Evolutionary conservation across 2,113 vertebrate genomes (phyloP).

Genomic region (human (Homo sapiens)): DNA sequence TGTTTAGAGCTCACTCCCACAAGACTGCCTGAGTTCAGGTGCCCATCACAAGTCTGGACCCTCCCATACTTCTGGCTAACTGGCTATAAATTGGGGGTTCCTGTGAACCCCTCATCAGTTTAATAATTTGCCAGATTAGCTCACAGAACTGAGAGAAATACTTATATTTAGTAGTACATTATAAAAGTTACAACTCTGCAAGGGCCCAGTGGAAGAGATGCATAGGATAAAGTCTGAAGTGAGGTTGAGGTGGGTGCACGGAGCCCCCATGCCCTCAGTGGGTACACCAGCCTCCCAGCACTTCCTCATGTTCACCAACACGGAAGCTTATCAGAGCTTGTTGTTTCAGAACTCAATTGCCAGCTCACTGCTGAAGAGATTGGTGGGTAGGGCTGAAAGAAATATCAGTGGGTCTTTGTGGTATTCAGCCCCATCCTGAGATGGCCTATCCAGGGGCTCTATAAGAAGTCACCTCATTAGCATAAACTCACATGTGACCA

Average conservation of each 20-base stretch:
- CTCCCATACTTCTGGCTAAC: not conserved
- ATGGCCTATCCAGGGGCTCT: not conserved
- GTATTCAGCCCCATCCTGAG: not conserved
- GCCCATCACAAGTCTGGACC: no score
- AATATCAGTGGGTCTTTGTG: not conserved
- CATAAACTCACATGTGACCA: not conserved
- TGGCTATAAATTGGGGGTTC: not conserved
- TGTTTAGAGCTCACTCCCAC: not conserved
- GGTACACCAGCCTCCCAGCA: not conserved
- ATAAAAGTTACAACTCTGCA: not conserved
- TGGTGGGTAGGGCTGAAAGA: not conserved
- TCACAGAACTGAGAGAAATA: not conserved
- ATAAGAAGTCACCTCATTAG: no score
- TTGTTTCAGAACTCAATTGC: not conserved
- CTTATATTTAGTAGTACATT: not conserved
- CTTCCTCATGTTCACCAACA: not conserved
- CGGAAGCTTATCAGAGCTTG: no score
- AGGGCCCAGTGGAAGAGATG: not conserved
- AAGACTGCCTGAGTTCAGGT: not conserved
- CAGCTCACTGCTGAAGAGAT: not conserved
- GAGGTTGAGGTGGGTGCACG: fast-evolving
- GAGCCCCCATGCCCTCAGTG: no score
- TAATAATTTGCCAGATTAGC: not conserved
- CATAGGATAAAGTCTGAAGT: no score
- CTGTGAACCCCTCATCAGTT: no score